A percentile compares a stretch with the other conserved stretches of the same genome.
Conservation (phyloP, 92 coral and sea anemone genomes). For the Phenganax subtilis region DNA sequence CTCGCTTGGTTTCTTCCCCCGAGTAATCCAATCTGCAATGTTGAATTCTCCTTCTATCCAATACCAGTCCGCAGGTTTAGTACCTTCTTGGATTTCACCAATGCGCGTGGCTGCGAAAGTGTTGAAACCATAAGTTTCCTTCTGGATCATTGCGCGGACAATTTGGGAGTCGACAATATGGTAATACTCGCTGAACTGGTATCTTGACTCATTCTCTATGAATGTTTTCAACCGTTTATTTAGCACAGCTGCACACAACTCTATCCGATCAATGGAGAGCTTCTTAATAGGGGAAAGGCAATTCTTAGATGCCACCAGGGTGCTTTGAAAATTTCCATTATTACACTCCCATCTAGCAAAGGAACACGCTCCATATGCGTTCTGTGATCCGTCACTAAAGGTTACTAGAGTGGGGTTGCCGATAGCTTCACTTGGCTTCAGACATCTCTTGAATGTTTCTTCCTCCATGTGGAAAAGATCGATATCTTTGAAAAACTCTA, state of each 20-base stretch:
- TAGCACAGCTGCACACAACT: slow-evolving; percentile 55
- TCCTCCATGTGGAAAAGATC: slow-evolving; percentile 51
- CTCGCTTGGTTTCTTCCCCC: slow-evolving; percentile 55
- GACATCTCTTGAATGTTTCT: slow-evolving; percentile 49
- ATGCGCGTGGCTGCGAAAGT: slow-evolving; percentile 54
- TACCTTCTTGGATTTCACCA: slow-evolving; percentile 55
- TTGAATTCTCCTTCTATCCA: slow-evolving; percentile 47
- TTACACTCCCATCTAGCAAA: slow-evolving; percentile 54
- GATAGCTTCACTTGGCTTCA: slow-evolving; percentile 49
- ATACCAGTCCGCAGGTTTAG: slow-evolving; percentile 48
- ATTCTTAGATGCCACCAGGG: slow-evolving; percentile 47
- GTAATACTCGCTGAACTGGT: slow-evolving; percentile 33
- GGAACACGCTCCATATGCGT: slow-evolving; percentile 55
- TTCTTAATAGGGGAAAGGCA: slow-evolving; percentile 55
- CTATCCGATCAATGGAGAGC: slow-evolving; percentile 48
- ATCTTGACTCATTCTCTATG: slow-evolving; percentile 49
- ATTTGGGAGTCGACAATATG: slow-evolving; percentile 58
- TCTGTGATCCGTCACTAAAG: slow-evolving; percentile 57
- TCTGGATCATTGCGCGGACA: slow-evolving; percentile 55
- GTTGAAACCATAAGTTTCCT: slow-evolving; percentile 57
- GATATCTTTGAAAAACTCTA: slow-evolving; percentile 41
- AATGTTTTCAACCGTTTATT: slow-evolving; percentile 38
- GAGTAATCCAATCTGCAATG: slow-evolving; percentile 59
- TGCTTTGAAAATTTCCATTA: slow-evolving; percentile 37
- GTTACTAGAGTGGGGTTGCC: slow-evolving; percentile 52